Base-by-base conservation (phyloP, 2,797 vertebrate species). In the Phrynocephalus forsythii region DNA sequence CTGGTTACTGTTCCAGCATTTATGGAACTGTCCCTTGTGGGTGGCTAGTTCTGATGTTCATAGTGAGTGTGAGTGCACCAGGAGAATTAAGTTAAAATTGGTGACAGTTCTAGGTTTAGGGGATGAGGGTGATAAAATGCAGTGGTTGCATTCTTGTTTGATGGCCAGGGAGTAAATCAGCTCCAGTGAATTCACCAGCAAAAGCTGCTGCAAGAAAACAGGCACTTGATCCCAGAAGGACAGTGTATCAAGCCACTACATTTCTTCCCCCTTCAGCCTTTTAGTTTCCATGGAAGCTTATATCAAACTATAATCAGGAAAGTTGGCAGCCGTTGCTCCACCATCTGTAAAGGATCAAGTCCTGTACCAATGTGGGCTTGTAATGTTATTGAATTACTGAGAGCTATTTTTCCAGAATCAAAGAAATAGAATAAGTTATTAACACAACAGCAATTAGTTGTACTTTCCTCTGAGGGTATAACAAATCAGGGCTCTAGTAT, bases 261-360 rank as follows among this genome's bases (percentile, higher is more conserved):
- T 68, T 56, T 20, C 8, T 33, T 8, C 10, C 50, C n/a, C 28
- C 11, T n/a, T 50, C 52, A 28, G 1, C 22, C 28, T 84, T 83
- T 84, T 80, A 66, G 66, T 85, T 82, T 90, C 72, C 78, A 72
- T 72, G 82, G 78, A 87, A 85, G 50, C 24, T 82, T 85, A 69
- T 30, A 11, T 82, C 72, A n/a, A 80, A 75, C 50, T 84, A n/a
- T 69, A 60, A 82, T 78, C 50, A 82, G 78, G 71, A 84, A 84
- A 69, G 6, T 81, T 87, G 86, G 50, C 89, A 85, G 50, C 30
- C 33, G 33, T 78, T 71, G 66, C 38, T 77, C 16, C 20, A 87
- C 82, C 82, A 90, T 82, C 72, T 86, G 86, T 82, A 87, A 84
- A 80, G 7, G n/a, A 84, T 78, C 82, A 72, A 72, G 72, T 82